Percentiles rank a stretch among this genome's conserved stretches.
Conservation (phyloP, 1,140 invertebrate genomes). For the Venturia canescens region DNA sequence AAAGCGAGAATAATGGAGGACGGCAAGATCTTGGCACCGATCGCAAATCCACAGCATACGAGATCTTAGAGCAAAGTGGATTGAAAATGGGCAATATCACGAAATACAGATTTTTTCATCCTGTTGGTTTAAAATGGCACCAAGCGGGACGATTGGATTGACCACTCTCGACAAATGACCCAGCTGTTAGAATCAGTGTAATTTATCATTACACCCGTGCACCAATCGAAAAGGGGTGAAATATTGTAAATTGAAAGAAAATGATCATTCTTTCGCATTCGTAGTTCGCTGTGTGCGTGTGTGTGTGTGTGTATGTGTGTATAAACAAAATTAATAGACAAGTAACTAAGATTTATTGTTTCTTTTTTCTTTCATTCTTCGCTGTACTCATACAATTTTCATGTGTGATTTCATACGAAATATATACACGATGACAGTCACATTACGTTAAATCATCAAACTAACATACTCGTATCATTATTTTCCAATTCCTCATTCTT, state of each 20-base stretch:
- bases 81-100: not conserved
- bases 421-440: slow-evolving; percentile 36
- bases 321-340: not conserved
- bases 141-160: too few relatives aligned
- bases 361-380: too few relatives aligned
- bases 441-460: slow-evolving; percentile 19
- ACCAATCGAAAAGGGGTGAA: not conserved
- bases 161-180: not conserved
- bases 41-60: slow-evolving; percentile 35
- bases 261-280: too few relatives aligned
- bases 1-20: slow-evolving; percentile 63
- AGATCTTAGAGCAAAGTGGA: slow-evolving; percentile 28
- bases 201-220: not conserved
- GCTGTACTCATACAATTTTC: not conserved
- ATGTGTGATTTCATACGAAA: slow-evolving; percentile 25
- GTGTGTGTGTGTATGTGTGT: too few relatives aligned
- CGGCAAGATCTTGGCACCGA: slow-evolving; percentile 56
- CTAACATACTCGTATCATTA: not conserved
- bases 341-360: not conserved
- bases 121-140: not conserved
- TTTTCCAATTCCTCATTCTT: not conserved
- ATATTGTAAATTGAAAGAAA: not conserved
- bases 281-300: too few relatives aligned
- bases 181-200: not conserved
- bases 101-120: not conserved